These are phyloP conservation scores for Pitta sordida DNA, from an alignment of 2,113 vertebrate genomes.

Conservation along the genomic window DNA sequence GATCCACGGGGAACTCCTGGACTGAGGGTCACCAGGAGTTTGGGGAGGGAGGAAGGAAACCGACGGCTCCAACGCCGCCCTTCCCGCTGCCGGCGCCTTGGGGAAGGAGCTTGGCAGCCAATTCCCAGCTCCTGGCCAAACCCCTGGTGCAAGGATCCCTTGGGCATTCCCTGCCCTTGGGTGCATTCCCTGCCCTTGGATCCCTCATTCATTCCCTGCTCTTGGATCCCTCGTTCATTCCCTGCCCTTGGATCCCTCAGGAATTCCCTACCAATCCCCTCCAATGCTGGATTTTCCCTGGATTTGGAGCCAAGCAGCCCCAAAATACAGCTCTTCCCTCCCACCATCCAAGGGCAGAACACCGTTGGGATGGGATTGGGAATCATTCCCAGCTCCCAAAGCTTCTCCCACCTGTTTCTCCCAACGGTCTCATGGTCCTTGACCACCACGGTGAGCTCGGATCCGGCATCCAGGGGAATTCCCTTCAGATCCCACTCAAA, in stretches of 20 bases:
- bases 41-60: background rate
- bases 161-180: background rate
- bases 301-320: accelerated
- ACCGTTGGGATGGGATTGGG: background rate
- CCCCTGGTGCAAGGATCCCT: background rate
- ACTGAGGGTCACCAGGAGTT: background rate
- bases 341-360: background rate
- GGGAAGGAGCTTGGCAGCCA: background rate
- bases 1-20: accelerated
- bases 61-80: background rate
- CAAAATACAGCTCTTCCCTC: background rate
- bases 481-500: constrained; percentile 98
- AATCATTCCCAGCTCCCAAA: accelerated
- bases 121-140: background rate
- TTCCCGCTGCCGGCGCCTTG: background rate
- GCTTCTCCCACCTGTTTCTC: constrained; percentile 84
- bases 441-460: constrained; percentile 88
- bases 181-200: background rate
- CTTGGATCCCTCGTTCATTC: background rate
- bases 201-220: background rate
- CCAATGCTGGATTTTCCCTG: accelerated
- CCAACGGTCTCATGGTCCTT: constrained; percentile 97
- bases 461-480: constrained; percentile 80
- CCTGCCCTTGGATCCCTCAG: background rate
- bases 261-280: background rate